These are phyloP conservation scores for Deroptyus accipitrinus DNA, from an alignment of 2,113 vertebrate genomes.

Conservation along the genomic window DNA sequence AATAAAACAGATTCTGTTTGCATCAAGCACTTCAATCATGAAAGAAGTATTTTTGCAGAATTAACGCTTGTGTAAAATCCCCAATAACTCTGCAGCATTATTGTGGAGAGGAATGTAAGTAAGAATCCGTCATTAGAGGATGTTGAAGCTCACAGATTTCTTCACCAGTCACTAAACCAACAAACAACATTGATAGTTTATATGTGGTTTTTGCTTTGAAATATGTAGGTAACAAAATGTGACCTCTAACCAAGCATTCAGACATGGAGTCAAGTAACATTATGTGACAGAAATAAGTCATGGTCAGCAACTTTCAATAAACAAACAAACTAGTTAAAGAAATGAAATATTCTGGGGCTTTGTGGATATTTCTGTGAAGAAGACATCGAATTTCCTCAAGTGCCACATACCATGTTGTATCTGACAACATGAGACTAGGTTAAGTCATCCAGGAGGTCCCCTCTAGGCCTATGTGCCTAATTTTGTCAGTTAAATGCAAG, in stretches of 20 bases:
- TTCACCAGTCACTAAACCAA: not conserved
- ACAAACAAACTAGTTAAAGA: not conserved
- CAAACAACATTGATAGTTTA: not conserved
- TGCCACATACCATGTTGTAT: not conserved
- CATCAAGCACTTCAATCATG: not conserved
- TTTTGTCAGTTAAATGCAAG: not conserved
- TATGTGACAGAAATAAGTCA: not conserved
- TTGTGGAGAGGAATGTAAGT: not conserved
- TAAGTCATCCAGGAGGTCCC: not conserved
- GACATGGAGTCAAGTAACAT: not conserved
- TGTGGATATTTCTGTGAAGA: not conserved
- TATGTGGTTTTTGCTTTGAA: not conserved
- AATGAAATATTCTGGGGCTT: not conserved
- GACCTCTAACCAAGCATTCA: not conserved
- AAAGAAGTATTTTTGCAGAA: not conserved
- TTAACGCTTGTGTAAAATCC: not conserved
- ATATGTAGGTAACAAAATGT: not conserved
- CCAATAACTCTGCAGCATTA: not conserved
- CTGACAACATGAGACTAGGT: not conserved
- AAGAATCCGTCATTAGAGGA: not conserved
- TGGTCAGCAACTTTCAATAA: not conserved
- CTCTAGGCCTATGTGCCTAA: not conserved
- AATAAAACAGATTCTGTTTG: not conserved
- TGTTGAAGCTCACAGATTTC: not conserved
- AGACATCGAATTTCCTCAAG: not conserved